Conservation (phyloP, 2,797 vertebrate species). For the Brachymystax lenok region DNA sequence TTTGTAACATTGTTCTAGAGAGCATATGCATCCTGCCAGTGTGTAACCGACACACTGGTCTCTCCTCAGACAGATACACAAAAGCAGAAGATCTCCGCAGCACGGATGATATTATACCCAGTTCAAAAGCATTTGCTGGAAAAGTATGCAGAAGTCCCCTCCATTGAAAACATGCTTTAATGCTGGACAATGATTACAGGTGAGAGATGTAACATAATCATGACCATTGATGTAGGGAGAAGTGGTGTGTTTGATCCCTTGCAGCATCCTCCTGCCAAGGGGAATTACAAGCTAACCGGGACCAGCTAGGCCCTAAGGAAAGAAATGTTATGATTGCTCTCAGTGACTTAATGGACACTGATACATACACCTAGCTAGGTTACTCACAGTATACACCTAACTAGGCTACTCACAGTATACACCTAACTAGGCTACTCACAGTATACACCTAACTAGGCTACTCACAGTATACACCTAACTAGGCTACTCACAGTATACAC, state of each 20-base stretch:
- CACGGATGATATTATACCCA: conserved; percentile 83
- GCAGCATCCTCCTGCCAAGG: conserved; percentile 66
- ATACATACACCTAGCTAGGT: conserved; percentile 20
- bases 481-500: too few species aligned
- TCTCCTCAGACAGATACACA: conserved; percentile 78
- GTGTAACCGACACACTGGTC: conserved; percentile 79
- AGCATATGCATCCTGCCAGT: conserved; percentile 54
- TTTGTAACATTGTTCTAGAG: conserved; percentile 80
- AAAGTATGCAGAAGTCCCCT: conserved; percentile 77
- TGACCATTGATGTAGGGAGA: conserved; percentile 66
- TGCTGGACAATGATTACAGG: conserved; percentile 83
- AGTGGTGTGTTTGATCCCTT: conserved; percentile 69
- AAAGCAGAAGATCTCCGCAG: conserved; percentile 82
- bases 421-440: too few species aligned
- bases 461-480: too few species aligned
- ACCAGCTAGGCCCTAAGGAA: conserved; percentile 47
- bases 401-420: too few species aligned
- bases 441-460: too few species aligned
- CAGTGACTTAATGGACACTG: conserved; percentile 42
- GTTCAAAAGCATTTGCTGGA: conserved; percentile 83
- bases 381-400: neutral
- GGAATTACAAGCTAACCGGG: conserved; percentile 59
- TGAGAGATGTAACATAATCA: conserved; percentile 84
- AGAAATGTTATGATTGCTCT: conserved; percentile 69
- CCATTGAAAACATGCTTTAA: conserved; percentile 81